Base-by-base conservation (phyloP, 2,797 vertebrate species). In the Diglossa cyanea region DNA sequence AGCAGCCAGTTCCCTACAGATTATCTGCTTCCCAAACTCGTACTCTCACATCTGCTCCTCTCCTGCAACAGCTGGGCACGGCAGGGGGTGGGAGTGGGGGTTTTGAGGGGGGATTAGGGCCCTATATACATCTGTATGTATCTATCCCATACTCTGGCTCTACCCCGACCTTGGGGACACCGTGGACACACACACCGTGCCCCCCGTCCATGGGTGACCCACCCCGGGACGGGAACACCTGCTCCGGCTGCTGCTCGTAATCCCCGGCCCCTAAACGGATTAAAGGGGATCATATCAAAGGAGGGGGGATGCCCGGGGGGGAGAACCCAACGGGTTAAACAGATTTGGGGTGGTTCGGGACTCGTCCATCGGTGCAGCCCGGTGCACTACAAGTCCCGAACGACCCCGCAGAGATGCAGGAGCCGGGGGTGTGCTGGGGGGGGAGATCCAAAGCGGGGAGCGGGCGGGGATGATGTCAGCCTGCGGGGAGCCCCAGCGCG, bases 401-500 rank as follows among this genome's bases (percentile, higher is more conserved):
- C 61, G 81, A 93, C 72, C 77, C 57, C 81, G 81, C 72, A 86
- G 51, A 86, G 61, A 66, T n/a, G 85, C 60, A 68, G 57, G 51
- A 83, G 10, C 78, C 58, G 58, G 58, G 58, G 58, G 58, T 39
- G 58, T 39, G 58, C 18, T 28, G 17, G 58, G 55, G 73, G 67
- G 68, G 65, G 50, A 51, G 50, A 33, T 54, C 62, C 53, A 39
- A 80, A 81, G 75, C 86, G 87, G 82, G 82, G 87, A 86, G 87
- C 76, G 82, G 91, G 82, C 48, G 91, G 76, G 89, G 86, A 88
- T 88, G 90, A 90, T 92, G 90, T 92, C 93, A 94, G 93, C 90
- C 93, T 88, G 90, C 90, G 93, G 93, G 90, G 90, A 93, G 93
- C 87, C 93, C 90, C 90, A n/a, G 87, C 93, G 87, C 45, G 93